Base-by-base conservation (phyloP, 2,888 invertebrate species). In the Mayetiola destructor region DNA sequence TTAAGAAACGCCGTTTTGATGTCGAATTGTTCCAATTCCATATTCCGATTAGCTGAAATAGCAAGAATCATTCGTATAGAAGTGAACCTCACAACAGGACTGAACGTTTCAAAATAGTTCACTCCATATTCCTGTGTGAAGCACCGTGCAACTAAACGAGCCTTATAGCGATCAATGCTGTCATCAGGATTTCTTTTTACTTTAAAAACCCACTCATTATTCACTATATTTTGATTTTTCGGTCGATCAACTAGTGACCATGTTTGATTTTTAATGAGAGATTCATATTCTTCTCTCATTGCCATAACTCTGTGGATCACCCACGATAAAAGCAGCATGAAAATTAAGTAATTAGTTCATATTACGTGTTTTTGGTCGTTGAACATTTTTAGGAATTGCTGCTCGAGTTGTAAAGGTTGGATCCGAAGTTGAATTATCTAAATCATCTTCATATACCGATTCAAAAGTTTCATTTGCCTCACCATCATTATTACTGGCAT, bases 61-160 rank as follows among this genome's bases (percentile, higher is more conserved):
- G 60, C 59, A 53, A 61, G 32, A 12, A 62, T 48, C 12, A 58
- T 35, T 39, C 60, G 35, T 2, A 60, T 61, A 18, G 59, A 60
- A 20, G 37, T 52, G 20, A 60, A 60, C 16, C 56, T 58, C 14
- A 59, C 60, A 1, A 60, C 60, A 14, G 60, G 62, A 53, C 61
- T 61, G 37, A 62, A 63, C 9, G 62, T 63, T 61, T 64, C 63
- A 9, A 56, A 14, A 57, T 61, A 63, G 40, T 63, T 62, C 2
- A 63, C 42, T 1, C 62, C 63, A 30, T 58, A 58, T 55, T 60
- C 56, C 59, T 63, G 62, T 5, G 58, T 60, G 48, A 61, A 64
- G 12, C 62, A 61, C 32, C 62, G 56, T 9, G 56, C 60, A 2
- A 48, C 48, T 12, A 48, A 12, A 5, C 48, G 12, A n/a, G 48